phyloP scores from a whole-genome alignment of 2,113 vertebrate genomes.

The Aspiorhynchus laticeps region DNA sequence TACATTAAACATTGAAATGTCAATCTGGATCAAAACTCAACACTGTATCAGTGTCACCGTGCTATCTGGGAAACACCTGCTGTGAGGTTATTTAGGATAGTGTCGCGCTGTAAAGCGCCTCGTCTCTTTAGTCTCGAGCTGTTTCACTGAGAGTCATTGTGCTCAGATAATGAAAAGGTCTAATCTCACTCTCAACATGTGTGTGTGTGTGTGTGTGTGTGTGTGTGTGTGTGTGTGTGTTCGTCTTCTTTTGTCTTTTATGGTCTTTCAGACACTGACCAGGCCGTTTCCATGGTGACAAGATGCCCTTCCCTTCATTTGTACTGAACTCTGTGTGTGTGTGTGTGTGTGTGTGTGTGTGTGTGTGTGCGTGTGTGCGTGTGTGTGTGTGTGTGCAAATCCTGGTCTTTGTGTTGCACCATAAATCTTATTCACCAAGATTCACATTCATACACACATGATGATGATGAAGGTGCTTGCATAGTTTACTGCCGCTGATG shows the following conservation, averaged over 20 bases:
- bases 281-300: background rate
- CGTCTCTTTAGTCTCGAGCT: background rate
- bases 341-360: no score
- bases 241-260: background rate
- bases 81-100: background rate
- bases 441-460: no score
- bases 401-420: no score
- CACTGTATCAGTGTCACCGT: no score
- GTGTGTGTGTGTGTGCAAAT: no score
- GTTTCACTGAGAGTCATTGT: background rate
- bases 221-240: background rate
- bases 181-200: constrained; percentile 7
- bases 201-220: background rate
- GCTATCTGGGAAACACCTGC: background rate
- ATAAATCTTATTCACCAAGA: no score
- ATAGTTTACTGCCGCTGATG: no score
- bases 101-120: background rate
- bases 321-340: background rate
- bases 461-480: no score
- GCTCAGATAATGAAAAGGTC: constrained; percentile 3
- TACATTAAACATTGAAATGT: no score
- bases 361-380: no score
- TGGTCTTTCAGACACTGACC: constrained; percentile 2
- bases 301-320: no score
- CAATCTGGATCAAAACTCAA: no score